A percentile compares a stretch with the other conserved stretches of the same genome.
These are phyloP conservation scores for Pharmacophagus antenor DNA, from an alignment of 2,888 invertebrate species.

Conservation along the genomic window DNA sequence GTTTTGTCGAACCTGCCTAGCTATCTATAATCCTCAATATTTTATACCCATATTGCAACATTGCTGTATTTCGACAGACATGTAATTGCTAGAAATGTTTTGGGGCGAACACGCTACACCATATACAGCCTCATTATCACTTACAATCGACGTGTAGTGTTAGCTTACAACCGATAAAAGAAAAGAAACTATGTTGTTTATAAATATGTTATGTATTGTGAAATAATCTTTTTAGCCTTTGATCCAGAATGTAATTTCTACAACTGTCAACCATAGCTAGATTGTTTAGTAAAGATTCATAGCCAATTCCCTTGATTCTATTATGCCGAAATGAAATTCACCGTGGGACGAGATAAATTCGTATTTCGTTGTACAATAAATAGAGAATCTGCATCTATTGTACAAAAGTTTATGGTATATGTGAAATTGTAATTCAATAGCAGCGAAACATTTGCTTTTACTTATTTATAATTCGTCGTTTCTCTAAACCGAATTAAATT, in stretches of 20 bases:
- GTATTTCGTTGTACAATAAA: conserved; percentile 6
- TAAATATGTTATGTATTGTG: neutral
- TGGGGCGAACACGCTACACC: too few relatives aligned
- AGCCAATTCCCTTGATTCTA: conserved; percentile 4
- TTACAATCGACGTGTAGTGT: too few relatives aligned
- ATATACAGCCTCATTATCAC: too few relatives aligned
- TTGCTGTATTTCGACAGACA: too few relatives aligned
- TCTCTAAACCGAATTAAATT: neutral
- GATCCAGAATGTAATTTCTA: neutral
- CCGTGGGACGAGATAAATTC: conserved; percentile 8
- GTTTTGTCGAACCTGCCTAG: too few relatives aligned
- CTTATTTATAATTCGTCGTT: neutral
- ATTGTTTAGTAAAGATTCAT: conserved; percentile 7
- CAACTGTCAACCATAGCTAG: conserved; percentile 1
- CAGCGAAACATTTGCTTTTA: neutral
- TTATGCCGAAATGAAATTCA: conserved; percentile 3
- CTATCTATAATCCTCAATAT: too few relatives aligned
- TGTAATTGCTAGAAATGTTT: too few relatives aligned
- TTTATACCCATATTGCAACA: too few relatives aligned
- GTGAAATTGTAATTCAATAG: conserved; percentile 6
- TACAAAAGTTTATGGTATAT: conserved; percentile 1
- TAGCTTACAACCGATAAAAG: too few relatives aligned
- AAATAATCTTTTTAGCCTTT: neutral
- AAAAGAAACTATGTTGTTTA: neutral
- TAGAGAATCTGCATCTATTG: conserved; percentile 7